These are phyloP conservation scores for Alosa alosa DNA, from an alignment of 2,113 vertebrate species.

Conservation along the genomic window DNA sequence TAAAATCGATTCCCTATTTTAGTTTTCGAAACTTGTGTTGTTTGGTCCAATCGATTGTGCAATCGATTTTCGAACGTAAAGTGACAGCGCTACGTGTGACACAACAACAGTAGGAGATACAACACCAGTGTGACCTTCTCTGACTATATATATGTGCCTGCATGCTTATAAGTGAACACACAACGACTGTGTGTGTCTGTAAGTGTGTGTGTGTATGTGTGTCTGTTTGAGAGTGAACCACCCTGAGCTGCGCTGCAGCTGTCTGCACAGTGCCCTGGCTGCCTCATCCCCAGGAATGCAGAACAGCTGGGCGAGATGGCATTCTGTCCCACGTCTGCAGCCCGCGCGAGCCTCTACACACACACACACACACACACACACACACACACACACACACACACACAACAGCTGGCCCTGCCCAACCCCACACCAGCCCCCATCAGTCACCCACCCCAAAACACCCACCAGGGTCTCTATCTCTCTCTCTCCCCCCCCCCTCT, in stretches of 20 bases:
- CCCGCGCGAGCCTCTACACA: slow-evolving; percentile 26
- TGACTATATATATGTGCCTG: too few species aligned
- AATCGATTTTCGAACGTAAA: too few species aligned
- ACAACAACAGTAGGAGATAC: too few species aligned
- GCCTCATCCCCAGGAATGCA: slow-evolving; percentile 64
- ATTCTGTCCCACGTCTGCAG: slow-evolving; percentile 34
- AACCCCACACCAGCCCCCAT: not conserved
- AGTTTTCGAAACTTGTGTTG: too few species aligned
- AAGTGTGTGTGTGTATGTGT: not conserved
- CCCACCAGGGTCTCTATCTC: slow-evolving; percentile 1
- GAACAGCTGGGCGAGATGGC: slow-evolving; percentile 61
- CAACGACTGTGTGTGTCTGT: not conserved
- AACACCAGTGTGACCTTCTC: too few species aligned
- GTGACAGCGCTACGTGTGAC: too few species aligned
- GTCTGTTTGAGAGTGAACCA: not conserved
- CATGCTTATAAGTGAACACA: not conserved
- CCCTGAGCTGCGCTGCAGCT: slow-evolving; percentile 51
- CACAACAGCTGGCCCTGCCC: slow-evolving; percentile 6
- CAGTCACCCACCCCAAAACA: not conserved
- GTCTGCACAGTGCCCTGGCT: slow-evolving; percentile 46
- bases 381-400: slow-evolving; percentile 14
- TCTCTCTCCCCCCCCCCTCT: slow-evolving; percentile 15
- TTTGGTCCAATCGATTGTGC: too few species aligned
- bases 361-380: slow-evolving; percentile 12
- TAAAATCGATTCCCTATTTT: too few species aligned